Conservation (phyloP, 2,797 vertebrate genomes). For the Trematomus bernacchii region DNA sequence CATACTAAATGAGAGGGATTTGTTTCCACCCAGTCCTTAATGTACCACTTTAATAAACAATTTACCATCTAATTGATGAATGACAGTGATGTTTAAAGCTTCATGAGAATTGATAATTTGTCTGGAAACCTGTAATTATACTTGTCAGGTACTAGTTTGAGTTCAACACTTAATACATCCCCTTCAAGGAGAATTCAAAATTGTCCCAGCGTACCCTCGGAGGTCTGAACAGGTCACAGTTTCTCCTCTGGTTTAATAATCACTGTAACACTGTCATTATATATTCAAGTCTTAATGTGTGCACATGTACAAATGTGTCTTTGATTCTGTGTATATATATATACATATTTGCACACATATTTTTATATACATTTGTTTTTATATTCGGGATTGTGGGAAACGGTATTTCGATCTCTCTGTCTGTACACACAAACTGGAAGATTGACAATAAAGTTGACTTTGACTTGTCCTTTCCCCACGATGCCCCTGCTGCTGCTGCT, state of each 20-base stretch:
- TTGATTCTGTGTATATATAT: too few species aligned
- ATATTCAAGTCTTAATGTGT: constrained; percentile 2
- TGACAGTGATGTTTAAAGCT: constrained; percentile 8
- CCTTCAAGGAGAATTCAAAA: constrained; percentile 10
- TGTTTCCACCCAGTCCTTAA: background rate
- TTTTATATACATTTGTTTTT: too few species aligned
- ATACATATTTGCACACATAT: too few species aligned
- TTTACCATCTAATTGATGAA: constrained; percentile 21
- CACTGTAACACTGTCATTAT: constrained; percentile 8
- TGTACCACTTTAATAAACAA: constrained; percentile 11
- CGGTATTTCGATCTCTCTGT: too few species aligned
- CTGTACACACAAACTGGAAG: too few species aligned
- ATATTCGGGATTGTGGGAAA: too few species aligned
- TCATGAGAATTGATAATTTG: background rate
- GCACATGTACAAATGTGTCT: too few species aligned
- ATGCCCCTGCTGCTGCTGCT: background rate
- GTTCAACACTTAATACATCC: constrained; percentile 12
- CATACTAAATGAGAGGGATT: background rate
- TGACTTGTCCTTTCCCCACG: constrained; percentile 2
- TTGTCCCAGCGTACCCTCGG: background rate
- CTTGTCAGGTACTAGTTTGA: background rate
- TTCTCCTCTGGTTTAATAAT: constrained; percentile 18
- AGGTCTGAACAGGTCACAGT: background rate
- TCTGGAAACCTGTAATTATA: constrained; percentile 4
- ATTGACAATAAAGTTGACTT: background rate